These are phyloP conservation scores for Cryptomyrus ogoouensis DNA, from an alignment of 2,113 vertebrate species.

Conservation along the genomic window DNA sequence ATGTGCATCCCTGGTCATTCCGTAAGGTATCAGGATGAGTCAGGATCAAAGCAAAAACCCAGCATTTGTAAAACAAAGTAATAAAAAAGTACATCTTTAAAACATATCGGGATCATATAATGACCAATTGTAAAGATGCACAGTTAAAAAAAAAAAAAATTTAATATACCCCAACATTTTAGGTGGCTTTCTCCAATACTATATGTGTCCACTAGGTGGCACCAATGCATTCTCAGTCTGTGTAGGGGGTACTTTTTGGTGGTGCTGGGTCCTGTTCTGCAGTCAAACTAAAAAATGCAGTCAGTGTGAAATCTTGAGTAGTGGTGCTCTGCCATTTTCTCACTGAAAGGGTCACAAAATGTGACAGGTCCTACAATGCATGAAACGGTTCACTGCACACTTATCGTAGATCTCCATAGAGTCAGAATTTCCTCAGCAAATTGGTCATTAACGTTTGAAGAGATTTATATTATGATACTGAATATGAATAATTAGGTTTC, in stretches of 20 bases:
- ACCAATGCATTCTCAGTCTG: neutral
- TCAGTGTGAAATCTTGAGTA: neutral
- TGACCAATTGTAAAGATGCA: neutral
- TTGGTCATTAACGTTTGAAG: neutral
- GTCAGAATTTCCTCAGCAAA: neutral
- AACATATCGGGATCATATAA: neutral
- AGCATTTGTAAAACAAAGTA: neutral
- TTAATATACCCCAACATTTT: neutral
- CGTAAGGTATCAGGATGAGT: neutral
- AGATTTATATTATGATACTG: neutral
- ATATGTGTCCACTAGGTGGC: slow-evolving; percentile 7
- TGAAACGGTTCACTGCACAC: neutral
- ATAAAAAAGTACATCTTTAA: neutral
- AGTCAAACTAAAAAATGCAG: neutral
- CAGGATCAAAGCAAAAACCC: neutral
- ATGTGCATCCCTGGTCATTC: neutral
- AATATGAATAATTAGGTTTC: neutral
- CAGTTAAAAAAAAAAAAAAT: neutral
- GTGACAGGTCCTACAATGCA: neutral
- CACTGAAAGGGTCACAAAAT: neutral
- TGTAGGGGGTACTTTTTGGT: neutral
- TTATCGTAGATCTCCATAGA: neutral
- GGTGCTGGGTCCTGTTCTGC: neutral
- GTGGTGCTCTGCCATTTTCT: neutral
- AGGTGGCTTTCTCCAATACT: neutral